phyloP scores from a whole-genome alignment of 2,888 invertebrate species.

The Eupithecia abbreviata region DNA sequence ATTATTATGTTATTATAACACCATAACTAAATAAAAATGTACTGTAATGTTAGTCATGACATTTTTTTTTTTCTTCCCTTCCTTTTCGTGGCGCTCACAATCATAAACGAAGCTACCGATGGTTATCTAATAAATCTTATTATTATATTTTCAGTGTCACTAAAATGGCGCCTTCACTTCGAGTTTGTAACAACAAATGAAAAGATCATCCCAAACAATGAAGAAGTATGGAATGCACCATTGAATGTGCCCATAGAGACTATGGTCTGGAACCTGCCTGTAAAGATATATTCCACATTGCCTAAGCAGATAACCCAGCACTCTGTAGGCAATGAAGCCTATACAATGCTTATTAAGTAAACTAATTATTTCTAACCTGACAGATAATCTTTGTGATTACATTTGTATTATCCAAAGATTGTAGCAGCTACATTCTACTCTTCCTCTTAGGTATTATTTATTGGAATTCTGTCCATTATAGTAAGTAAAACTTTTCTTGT shows the following conservation, averaged over 20 bases:
- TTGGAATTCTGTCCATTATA: background rate
- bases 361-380: background rate
- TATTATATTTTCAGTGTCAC: slow-evolving; percentile 85
- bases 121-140: background rate
- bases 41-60: too few relatives aligned
- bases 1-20: too few relatives aligned
- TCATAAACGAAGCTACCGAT: background rate
- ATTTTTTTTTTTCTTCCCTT: background rate
- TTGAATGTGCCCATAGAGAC: slow-evolving; percentile 95
- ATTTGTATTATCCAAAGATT: background rate
- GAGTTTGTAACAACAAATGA: slow-evolving; percentile 96
- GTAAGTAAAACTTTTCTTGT: background rate
- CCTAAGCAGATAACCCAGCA: slow-evolving; percentile 91
- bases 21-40: too few relatives aligned
- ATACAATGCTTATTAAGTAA: slow-evolving; percentile 68
- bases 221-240: slow-evolving; percentile 92
- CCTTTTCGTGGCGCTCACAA: background rate
- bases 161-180: slow-evolving; percentile 98
- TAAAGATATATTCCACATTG: slow-evolving; percentile 96
- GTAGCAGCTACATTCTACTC: background rate
- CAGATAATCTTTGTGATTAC: background rate
- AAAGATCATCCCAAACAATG: slow-evolving; percentile 83
- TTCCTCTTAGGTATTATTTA: background rate
- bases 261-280: slow-evolving; percentile 99
- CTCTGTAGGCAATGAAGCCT: slow-evolving; percentile 76